Percentiles rank a stretch among this genome's conserved stretches.
phyloP scores from a whole-genome alignment of 2,797 vertebrate species.

The Pseudotriccus pelzelni region DNA sequence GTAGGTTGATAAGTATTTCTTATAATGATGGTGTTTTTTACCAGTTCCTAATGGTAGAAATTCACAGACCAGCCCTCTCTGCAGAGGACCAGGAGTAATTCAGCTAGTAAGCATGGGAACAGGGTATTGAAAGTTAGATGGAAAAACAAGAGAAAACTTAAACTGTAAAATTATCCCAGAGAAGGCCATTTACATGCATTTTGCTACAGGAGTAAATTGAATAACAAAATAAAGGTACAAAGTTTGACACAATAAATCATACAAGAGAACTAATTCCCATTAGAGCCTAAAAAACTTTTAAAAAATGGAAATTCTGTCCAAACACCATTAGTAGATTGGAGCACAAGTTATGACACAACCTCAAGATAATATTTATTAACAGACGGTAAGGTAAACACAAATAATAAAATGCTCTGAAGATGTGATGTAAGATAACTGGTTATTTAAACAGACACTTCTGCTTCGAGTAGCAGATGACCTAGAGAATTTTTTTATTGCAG shows the following conservation, averaged over 20 bases:
- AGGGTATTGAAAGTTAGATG: background rate
- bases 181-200: background rate
- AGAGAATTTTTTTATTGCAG: background rate
- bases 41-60: background rate
- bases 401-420: background rate
- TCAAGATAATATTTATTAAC: background rate
- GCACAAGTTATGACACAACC: background rate
- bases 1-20: background rate
- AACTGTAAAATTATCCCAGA: background rate
- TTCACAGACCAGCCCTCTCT: background rate
- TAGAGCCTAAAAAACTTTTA: background rate
- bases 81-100: background rate
- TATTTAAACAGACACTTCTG: background rate
- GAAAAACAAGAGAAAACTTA: background rate
- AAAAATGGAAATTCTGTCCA: background rate
- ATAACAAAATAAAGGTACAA: background rate
- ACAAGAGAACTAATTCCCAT: background rate
- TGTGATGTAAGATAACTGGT: background rate
- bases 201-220: background rate
- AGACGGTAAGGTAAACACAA: background rate
- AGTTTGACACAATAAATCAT: background rate
- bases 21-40: background rate
- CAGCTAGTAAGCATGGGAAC: background rate
- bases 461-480: background rate
- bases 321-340: slow-evolving; percentile 8